phyloP scores from a whole-genome alignment of 2,797 vertebrate species.

The Clamator glandarius region DNA sequence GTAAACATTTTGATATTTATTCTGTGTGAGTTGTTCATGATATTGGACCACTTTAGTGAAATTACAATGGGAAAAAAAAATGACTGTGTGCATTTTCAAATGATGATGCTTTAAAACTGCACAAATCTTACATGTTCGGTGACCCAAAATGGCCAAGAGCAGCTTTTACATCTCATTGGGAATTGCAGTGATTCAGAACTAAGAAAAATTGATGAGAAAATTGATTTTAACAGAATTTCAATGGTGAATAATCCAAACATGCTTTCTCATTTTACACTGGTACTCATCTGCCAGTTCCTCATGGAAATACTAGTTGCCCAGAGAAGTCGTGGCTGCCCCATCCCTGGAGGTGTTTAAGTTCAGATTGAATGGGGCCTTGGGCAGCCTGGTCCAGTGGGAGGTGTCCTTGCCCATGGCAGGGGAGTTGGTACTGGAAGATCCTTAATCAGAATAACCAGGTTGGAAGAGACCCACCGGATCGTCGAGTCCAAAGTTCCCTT shows the following conservation, averaged over 20 bases:
- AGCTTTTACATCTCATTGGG: constrained; percentile 44
- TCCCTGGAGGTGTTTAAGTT: too few species aligned
- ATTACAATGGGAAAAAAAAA: background rate
- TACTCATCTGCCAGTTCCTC: background rate
- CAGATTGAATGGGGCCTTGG: too few species aligned
- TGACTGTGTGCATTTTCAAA: constrained; percentile 4
- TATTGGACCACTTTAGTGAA: background rate
- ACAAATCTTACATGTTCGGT: background rate
- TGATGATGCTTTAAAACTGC: background rate
- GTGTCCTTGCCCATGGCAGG: too few species aligned
- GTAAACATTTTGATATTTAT: constrained; percentile 1
- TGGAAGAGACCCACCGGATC: too few species aligned
- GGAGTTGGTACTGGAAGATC: too few species aligned
- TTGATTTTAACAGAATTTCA: constrained; percentile 36
- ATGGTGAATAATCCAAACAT: background rate
- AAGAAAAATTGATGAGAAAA: constrained; percentile 35
- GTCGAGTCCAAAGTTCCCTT: too few species aligned
- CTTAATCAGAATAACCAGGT: too few species aligned
- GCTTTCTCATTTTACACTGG: background rate
- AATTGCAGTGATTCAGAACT: background rate
- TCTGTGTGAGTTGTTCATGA: background rate
- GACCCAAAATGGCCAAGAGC: constrained; percentile 41
- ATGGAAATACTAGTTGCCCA: background rate
- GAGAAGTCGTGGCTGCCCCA: too few species aligned
- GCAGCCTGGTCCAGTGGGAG: too few species aligned